phyloP scores from a whole-genome alignment of 92 coral and sea anemone genomes.

The Zoanthus solanderi region DNA sequence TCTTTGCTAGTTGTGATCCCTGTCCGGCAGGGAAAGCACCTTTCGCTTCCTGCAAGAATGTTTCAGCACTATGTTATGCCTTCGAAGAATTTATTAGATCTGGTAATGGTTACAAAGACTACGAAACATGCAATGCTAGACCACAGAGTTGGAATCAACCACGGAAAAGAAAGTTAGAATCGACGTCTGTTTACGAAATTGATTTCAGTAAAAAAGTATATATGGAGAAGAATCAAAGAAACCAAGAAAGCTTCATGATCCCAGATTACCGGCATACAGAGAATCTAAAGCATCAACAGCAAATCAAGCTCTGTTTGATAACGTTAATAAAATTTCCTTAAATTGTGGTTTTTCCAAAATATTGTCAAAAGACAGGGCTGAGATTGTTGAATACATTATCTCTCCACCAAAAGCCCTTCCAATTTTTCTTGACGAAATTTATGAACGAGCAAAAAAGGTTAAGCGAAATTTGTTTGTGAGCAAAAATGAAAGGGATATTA shows the following conservation, averaged over 20 bases:
- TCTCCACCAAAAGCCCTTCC: not conserved
- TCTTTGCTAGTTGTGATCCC: conserved; percentile 46
- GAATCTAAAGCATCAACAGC: not conserved
- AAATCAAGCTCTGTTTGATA: not conserved
- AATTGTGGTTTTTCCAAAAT: conserved; percentile 1
- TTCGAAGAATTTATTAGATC: conserved; percentile 39
- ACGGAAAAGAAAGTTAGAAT: conserved; percentile 5
- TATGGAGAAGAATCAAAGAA: conserved; percentile 2
- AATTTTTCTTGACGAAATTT: not conserved
- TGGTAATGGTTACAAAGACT: conserved; percentile 1
- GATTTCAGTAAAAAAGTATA: conserved; percentile 5
- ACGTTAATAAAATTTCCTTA: not conserved
- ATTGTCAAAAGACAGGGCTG: not conserved
- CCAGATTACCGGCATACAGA: not conserved
- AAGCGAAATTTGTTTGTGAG: conserved; percentile 1
- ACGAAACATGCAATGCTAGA: conserved; percentile 9
- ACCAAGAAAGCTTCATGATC: not conserved
- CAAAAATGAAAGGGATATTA: not conserved
- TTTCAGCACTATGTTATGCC: conserved; percentile 52
- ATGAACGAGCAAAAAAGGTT: conserved; percentile 5
- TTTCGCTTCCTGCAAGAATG: conserved; percentile 51
- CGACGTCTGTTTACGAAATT: not conserved
- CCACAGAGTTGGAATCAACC: conserved; percentile 6
- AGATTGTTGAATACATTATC: not conserved
- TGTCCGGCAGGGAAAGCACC: conserved; percentile 57